Percentiles rank a stretch among this genome's conserved stretches.
These are phyloP conservation scores for Kuschelorhynchus macadamiae DNA, from an alignment of 2,888 invertebrate species.

Conservation along the genomic window DNA sequence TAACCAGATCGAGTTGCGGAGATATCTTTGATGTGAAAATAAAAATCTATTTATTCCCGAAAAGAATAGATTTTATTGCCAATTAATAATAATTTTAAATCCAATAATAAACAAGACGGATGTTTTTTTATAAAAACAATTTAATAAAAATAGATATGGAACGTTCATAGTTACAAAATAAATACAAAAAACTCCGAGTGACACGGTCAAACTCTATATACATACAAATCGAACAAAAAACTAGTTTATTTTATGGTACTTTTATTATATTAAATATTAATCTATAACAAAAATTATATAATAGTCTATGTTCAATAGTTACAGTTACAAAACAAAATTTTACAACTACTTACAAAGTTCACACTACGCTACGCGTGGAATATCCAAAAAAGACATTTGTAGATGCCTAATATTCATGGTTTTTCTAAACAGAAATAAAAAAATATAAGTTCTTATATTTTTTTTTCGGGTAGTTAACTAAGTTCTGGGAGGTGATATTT, in stretches of 20 bases:
- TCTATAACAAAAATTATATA: constrained; percentile 68
- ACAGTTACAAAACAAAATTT: constrained; percentile 65
- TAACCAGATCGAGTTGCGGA: no score
- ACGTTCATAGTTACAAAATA: constrained; percentile 60
- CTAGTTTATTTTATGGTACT: constrained; percentile 55
- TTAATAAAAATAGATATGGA: constrained; percentile 59
- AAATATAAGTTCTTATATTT: no score
- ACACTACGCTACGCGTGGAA: constrained; percentile 4
- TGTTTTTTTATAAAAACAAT: constrained; percentile 56
- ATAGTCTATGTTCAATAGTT: constrained; percentile 61
- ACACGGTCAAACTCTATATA: constrained; percentile 55
- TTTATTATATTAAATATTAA: constrained; percentile 66
- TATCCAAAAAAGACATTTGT: not conserved
- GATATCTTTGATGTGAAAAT: no score
- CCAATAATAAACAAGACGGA: constrained; percentile 34
- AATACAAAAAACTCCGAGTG: constrained; percentile 58
- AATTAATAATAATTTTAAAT: no score
- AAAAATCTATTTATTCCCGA: no score
- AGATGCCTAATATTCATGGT: no score
- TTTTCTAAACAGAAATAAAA: no score
- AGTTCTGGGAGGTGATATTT: no score
- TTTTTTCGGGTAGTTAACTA: no score
- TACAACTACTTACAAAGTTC: constrained; percentile 67
- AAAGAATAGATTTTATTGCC: no score
- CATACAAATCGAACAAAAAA: constrained; percentile 57